These are phyloP conservation scores for Choloepus didactylus DNA, from an alignment of 2,797 vertebrate genomes.

Conservation along the genomic window DNA sequence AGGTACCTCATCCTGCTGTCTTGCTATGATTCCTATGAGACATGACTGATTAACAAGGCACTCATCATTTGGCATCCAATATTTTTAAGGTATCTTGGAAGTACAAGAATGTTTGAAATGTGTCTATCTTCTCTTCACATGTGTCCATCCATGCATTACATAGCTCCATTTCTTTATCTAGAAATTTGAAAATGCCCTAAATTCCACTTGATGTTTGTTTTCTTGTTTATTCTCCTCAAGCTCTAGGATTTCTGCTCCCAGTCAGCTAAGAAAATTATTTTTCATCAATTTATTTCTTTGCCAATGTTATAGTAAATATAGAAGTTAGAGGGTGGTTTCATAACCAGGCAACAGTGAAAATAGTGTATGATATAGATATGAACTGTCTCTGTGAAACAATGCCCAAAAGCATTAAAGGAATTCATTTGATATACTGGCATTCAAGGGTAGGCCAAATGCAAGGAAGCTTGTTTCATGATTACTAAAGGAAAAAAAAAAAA, in stretches of 20 bases:
- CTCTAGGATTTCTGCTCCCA: not conserved
- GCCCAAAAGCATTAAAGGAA: not conserved
- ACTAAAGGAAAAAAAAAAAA: not conserved
- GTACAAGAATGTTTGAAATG: not conserved
- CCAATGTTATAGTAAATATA: not conserved
- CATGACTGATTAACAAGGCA: not conserved
- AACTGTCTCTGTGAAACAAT: not conserved
- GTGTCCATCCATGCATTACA: not conserved
- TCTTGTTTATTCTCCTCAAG: not conserved
- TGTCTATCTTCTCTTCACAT: not conserved
- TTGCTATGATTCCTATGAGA: not conserved
- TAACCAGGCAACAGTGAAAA: not conserved
- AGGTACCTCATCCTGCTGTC: not conserved
- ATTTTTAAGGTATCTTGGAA: not conserved
- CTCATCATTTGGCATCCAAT: not conserved
- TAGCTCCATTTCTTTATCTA: not conserved
- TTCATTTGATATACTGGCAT: not conserved
- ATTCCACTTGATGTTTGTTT: not conserved
- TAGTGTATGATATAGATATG: not conserved
- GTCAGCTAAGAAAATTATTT: not conserved
- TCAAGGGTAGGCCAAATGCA: not conserved
- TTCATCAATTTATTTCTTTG: slow-evolving; percentile 26
- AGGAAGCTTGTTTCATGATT: not conserved
- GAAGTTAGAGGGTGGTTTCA: not conserved
- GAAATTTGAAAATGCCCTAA: slow-evolving; percentile 13